These are phyloP conservation scores for Gobio occitaniae DNA, from an alignment of 2,797 vertebrate genomes.

Conservation along the genomic window DNA sequence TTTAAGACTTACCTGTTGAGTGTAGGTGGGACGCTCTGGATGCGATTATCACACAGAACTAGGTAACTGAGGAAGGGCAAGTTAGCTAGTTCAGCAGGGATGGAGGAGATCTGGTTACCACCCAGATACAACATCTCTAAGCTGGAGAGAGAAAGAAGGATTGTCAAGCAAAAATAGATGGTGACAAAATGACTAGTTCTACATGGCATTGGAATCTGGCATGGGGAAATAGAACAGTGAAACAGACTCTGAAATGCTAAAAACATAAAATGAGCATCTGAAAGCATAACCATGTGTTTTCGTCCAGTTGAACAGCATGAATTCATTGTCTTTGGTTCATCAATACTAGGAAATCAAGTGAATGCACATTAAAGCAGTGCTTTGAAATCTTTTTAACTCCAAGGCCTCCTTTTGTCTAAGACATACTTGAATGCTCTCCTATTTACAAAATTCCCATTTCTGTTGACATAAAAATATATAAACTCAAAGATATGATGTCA, in stretches of 20 bases:
- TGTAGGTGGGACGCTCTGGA: slow-evolving; percentile 96
- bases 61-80: slow-evolving; percentile 91
- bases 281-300: background rate
- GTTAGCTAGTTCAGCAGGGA: slow-evolving; percentile 94
- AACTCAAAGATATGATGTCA: too few species aligned
- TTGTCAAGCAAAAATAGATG: background rate
- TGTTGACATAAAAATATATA: background rate
- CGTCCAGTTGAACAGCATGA: background rate
- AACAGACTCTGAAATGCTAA: background rate
- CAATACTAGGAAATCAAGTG: background rate
- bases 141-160: slow-evolving; percentile 40
- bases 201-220: background rate
- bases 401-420: background rate
- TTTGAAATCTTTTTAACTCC: background rate
- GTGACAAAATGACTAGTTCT: background rate
- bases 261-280: background rate
- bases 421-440: background rate
- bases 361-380: background rate
- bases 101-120: slow-evolving; percentile 93
- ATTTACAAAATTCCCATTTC: too few species aligned
- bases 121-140: slow-evolving; percentile 96
- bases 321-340: background rate
- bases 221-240: background rate
- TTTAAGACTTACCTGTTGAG: slow-evolving; percentile 86
- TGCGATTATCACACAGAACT: slow-evolving; percentile 97